Percentiles rank a stretch among this genome's conserved stretches.
Conservation (phyloP, 2,888 invertebrate species). For the Hoplodrina ambigua region DNA sequence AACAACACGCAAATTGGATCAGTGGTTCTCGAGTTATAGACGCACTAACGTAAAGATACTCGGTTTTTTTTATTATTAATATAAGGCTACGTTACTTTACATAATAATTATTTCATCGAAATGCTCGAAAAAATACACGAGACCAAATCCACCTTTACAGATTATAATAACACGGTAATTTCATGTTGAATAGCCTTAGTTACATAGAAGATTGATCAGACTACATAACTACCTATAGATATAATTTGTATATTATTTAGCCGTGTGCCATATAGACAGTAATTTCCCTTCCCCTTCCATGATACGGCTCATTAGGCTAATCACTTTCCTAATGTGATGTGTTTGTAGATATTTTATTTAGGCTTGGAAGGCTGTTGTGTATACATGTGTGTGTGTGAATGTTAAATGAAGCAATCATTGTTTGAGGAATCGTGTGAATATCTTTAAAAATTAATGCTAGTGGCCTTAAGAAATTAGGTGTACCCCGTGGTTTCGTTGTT, state of each 20-base stretch:
- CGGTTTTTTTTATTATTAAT: no score
- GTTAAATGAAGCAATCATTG: constrained; percentile 14
- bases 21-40: no score
- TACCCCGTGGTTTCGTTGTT: no score
- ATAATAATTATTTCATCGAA: no score
- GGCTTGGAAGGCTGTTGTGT: background rate
- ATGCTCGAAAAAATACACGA: no score
- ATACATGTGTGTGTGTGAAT: background rate
- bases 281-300: constrained; percentile 28
- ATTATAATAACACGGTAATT: background rate
- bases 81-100: no score
- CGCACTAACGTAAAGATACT: no score
- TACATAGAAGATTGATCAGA: constrained; percentile 7
- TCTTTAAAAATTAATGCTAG: no score
- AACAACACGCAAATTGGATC: no score
- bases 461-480: no score
- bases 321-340: constrained; percentile 35
- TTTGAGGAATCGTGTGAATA: background rate
- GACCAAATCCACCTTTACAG: no score
- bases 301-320: constrained; percentile 53
- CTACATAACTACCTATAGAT: background rate
- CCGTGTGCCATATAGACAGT: constrained; percentile 16
- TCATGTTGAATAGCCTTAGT: background rate
- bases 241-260: constrained; percentile 10
- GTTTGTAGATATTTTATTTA: constrained; percentile 35